Evolutionary conservation across 2,797 vertebrate genomes (phyloP).

Genomic region (Calcarius lapponicus): DNA sequence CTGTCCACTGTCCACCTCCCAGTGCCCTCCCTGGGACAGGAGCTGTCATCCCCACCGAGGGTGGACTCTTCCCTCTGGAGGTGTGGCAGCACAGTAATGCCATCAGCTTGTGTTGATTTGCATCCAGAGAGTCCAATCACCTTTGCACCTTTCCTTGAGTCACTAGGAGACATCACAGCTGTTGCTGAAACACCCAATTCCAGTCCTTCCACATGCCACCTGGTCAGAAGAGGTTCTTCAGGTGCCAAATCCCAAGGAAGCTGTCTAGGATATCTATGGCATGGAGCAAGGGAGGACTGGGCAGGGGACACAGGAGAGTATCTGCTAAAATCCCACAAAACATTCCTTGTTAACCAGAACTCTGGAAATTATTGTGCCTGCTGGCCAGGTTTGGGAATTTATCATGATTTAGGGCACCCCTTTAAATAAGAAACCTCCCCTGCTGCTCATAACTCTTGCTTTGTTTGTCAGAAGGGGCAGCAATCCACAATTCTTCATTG

Average conservation of each 20-base stretch:
- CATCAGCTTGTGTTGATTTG: background rate
- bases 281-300: background rate
- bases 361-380: conserved; percentile 65
- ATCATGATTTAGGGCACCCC: conserved; percentile 47
- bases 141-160: conserved; percentile 23
- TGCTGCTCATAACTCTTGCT: background rate
- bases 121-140: background rate
- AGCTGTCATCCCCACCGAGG: background rate
- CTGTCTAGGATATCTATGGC: background rate
- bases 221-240: background rate
- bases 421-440: background rate
- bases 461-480: conserved; percentile 29
- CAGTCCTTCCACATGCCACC: background rate
- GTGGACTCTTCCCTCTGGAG: background rate
- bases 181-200: background rate
- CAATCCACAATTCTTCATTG: background rate
- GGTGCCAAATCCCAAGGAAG: conserved; percentile 44
- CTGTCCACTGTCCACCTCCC: background rate
- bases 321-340: conserved; percentile 25
- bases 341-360: conserved; percentile 69
- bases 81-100: background rate
- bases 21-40: background rate
- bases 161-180: background rate
- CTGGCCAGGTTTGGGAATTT: conserved; percentile 70
- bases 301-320: background rate